A percentile compares a stretch with the other conserved stretches of the same genome.
Evolutionary conservation across 2,113 vertebrate species (phyloP).

Genomic region (Callionymus lyra): DNA sequence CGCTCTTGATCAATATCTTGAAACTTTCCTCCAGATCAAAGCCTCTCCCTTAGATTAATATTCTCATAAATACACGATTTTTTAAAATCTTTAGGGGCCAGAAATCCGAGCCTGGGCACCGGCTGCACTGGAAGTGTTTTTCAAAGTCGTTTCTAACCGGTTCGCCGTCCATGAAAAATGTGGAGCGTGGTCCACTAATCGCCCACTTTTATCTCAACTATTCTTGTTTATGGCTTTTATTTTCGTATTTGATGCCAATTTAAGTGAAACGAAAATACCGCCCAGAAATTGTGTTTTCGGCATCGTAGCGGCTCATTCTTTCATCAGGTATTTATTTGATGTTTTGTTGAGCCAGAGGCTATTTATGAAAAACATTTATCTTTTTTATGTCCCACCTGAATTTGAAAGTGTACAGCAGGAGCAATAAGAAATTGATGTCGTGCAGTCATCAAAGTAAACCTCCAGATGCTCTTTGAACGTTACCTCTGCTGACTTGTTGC

Average conservation of each 20-base stretch:
- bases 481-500: neutral
- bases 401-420: neutral
- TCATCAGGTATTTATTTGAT: neutral
- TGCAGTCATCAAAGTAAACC: neutral
- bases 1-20: neutral
- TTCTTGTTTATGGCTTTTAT: neutral
- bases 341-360: neutral
- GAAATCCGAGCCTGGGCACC: too few species aligned
- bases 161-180: neutral
- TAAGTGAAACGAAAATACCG: neutral
- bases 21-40: neutral
- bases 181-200: neutral
- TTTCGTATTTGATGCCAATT: neutral
- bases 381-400: conserved; percentile 1
- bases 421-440: neutral
- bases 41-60: neutral
- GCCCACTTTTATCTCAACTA: neutral
- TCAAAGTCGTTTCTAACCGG: neutral
- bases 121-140: neutral
- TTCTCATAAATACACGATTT: neutral
- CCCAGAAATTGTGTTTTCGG: too few species aligned
- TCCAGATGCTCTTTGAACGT: conserved; percentile 2
- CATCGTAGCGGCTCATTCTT: neutral
- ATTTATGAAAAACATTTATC: neutral
- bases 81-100: neutral